Evolutionary conservation across 2,888 invertebrate genomes (phyloP), one percentile per base, ranked within the genome.

Genomic region (Acanthosepion esculentum): DNA sequence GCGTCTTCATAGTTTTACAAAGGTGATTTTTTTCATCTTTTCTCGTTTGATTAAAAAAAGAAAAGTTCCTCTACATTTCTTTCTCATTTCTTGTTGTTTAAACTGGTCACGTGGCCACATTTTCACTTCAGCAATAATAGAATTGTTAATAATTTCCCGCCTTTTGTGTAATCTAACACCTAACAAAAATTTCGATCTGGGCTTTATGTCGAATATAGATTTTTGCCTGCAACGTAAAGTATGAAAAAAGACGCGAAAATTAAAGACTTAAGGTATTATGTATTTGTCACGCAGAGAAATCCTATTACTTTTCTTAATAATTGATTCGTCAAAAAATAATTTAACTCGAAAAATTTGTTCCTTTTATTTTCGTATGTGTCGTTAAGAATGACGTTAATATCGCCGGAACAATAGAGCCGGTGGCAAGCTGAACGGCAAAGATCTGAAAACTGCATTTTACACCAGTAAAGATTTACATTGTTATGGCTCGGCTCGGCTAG

Each of bases 321-420:
- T 78, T 78, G 78, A 78, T 78, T 78, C 78, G n/a, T 78, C 78
- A n/a, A 78, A 78, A 59, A 78, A 78, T 78, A 78, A 78, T 78
- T 78, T 59, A 23, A 20, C 59, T 78, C 78, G 78, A 78, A 78
- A 78, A 78, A n/a, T 78, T 33, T 33, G 29, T n/a, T 78, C 12
- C 5, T n/a, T 78, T 15, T 78, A 78, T 78, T 33, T 78, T 33
- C n/a, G 15, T 78, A 78, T 78, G 33, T 78, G n/a, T n/a, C 78
- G 33, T 33, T 12, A 78, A 33, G 33, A 78, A 78, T 12, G 33
- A 78, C 78, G n/a, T 78, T 78, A 78, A 78, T n/a, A 78, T 78
- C 12, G n/a, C 78, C 78, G n/a, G n/a, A 78, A 78, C 78, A 78
- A 78, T 78, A 18, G 78, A n/a, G 6, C 12, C n/a, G 78, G 15